Evolutionary conservation across 2,888 invertebrate species (phyloP).

Genomic region (Agrochola macilenta): DNA sequence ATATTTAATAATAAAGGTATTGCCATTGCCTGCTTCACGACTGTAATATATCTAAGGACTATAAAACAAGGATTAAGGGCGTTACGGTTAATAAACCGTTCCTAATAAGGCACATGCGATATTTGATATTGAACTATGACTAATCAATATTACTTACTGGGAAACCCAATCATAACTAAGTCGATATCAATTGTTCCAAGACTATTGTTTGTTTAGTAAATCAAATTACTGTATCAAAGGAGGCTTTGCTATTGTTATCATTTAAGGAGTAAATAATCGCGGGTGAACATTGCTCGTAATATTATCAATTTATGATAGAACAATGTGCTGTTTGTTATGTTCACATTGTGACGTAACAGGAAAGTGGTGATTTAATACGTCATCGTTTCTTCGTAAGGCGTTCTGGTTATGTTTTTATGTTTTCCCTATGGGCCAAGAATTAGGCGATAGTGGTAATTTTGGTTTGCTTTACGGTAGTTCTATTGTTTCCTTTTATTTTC

Average conservation of each 20-base stretch:
- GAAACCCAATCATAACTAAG: conserved; percentile 52
- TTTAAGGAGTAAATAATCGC: conserved; percentile 44
- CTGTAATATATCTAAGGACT: conserved; percentile 3
- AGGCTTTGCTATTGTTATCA: conserved; percentile 60
- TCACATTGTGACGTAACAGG: conserved; percentile 36
- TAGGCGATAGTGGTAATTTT: neutral
- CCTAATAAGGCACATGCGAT: conserved; percentile 30
- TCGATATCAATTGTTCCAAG: conserved; percentile 56
- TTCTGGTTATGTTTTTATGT: conserved; percentile 8
- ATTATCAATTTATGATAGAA: conserved; percentile 53
- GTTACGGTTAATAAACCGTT: conserved; percentile 36
- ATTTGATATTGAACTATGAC: conserved; percentile 39
- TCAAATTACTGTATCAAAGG: conserved; percentile 65
- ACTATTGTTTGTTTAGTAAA: conserved; percentile 62
- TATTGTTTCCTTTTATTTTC: neutral
- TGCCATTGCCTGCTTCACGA: conserved; percentile 7
- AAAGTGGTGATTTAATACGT: conserved; percentile 19
- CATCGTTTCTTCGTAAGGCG: conserved; percentile 27
- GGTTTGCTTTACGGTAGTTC: neutral
- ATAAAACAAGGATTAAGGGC: conserved; percentile 31
- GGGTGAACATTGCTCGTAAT: conserved; percentile 46
- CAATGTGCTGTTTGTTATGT: conserved; percentile 52
- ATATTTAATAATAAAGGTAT: conserved; percentile 8
- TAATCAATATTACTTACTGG: conserved; percentile 47
- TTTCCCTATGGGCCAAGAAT: conserved; percentile 5